These are phyloP conservation scores for Zophobas morio DNA, from an alignment of 1,140 invertebrate species.

Conservation along the genomic window DNA sequence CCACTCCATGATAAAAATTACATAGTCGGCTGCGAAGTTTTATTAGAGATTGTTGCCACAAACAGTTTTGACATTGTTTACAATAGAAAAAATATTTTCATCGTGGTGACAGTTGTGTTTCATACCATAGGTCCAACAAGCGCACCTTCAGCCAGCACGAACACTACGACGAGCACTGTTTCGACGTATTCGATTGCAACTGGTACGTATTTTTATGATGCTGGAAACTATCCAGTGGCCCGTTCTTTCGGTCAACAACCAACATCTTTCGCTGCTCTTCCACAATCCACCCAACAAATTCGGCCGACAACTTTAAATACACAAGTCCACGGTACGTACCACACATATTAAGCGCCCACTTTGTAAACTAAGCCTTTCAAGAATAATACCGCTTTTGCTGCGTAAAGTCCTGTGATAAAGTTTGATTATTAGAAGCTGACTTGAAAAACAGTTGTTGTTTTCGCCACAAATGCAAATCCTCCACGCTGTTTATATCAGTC, in stretches of 20 bases:
- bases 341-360: too few relatives aligned
- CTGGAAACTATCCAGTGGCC: conserved; percentile 55
- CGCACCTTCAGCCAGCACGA: conserved; percentile 52
- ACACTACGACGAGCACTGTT: conserved; percentile 55
- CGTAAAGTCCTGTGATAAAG: too few relatives aligned
- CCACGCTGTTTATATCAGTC: too few relatives aligned
- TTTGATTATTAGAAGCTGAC: too few relatives aligned
- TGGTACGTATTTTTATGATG: conserved; percentile 63
- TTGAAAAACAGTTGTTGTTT: too few relatives aligned
- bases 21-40: neutral
- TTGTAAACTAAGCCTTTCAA: too few relatives aligned
- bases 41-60: neutral
- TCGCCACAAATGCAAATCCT: too few relatives aligned
- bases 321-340: conserved; percentile 60
- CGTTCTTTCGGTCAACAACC: conserved; percentile 58
- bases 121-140: conserved; percentile 53
- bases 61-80: conserved; percentile 1
- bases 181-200: conserved; percentile 60
- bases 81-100: conserved; percentile 4
- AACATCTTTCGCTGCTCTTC: conserved; percentile 57
- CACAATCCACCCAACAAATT: conserved; percentile 58
- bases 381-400: too few relatives aligned
- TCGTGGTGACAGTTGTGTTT: neutral
- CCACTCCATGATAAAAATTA: neutral
- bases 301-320: conserved; percentile 52